Percentiles rank a stretch among this genome's conserved stretches.
These are phyloP conservation scores for Jordanella pulchra DNA, from an alignment of 2,797 vertebrate genomes.

Conservation along the genomic window DNA sequence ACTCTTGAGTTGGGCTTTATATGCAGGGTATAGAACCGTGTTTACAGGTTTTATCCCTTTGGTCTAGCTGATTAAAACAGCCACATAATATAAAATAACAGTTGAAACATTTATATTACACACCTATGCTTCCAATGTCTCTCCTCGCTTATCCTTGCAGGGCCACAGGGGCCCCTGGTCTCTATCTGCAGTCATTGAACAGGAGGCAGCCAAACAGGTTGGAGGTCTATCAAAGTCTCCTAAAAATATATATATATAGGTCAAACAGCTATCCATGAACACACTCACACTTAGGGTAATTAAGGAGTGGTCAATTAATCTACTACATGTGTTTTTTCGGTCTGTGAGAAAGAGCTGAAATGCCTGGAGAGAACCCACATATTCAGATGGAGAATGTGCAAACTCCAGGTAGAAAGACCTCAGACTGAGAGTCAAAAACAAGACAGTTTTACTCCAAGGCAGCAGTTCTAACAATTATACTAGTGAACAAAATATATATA, in stretches of 20 bases:
- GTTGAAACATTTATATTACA: constrained; percentile 28
- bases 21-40: constrained; percentile 44
- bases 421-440: background rate
- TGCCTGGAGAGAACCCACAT: background rate
- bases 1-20: constrained; percentile 70
- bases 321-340: background rate
- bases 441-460: background rate
- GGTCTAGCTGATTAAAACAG: constrained; percentile 42
- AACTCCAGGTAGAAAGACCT: background rate
- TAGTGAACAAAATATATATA: no score
- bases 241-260: background rate
- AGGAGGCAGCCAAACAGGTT: background rate
- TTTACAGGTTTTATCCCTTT: constrained; percentile 36
- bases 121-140: background rate
- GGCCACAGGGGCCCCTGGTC: background rate
- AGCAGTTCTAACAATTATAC: background rate
- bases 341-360: background rate
- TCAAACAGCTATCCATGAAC: background rate
- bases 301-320: background rate
- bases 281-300: background rate
- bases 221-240: background rate
- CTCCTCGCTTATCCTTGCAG: background rate
- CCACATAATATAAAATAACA: constrained; percentile 23
- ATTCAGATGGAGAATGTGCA: background rate
- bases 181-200: background rate